These are phyloP conservation scores for Chaetodon auriga DNA, from an alignment of 2,113 vertebrate genomes.

Conservation along the genomic window DNA sequence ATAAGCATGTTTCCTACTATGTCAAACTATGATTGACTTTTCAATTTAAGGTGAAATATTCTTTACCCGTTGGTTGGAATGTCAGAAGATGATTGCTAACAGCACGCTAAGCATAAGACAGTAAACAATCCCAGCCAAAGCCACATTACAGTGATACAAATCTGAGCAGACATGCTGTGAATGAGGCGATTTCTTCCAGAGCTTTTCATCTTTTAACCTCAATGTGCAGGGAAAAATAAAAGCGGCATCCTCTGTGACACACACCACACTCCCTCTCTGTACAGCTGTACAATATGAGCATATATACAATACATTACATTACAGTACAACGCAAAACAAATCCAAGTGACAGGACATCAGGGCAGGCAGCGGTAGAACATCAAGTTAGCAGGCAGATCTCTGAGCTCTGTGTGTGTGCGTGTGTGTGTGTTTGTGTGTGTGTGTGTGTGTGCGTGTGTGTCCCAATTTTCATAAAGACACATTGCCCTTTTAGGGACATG, in stretches of 20 bases:
- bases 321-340: constrained; percentile 63
- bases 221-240: constrained; percentile 25
- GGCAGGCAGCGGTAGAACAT: constrained; percentile 62
- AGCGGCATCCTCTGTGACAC: constrained; percentile 34
- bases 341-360: constrained; percentile 22
- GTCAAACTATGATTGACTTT: background rate
- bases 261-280: constrained; percentile 58
- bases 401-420: constrained; percentile 21
- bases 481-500: constrained; percentile 47
- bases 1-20: too few relatives aligned
- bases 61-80: constrained; percentile 55
- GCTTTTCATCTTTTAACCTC: background rate
- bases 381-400: constrained; percentile 54
- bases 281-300: constrained; percentile 72
- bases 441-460: constrained; percentile 15
- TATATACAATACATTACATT: constrained; percentile 67
- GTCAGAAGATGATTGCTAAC: constrained; percentile 37
- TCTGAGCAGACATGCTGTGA: constrained; percentile 60
- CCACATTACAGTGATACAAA: constrained; percentile 44
- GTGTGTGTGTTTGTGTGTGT: constrained; percentile 35
- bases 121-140: constrained; percentile 62
- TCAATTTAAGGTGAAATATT: constrained; percentile 9
- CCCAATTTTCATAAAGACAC: constrained; percentile 72
- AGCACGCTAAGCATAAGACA: constrained; percentile 47
- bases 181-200: constrained; percentile 25